A percentile compares a stretch with the other conserved stretches of the same genome.
These are phyloP conservation scores for Aphrophora alni DNA, from an alignment of 2,888 invertebrate species.

Conservation along the genomic window DNA sequence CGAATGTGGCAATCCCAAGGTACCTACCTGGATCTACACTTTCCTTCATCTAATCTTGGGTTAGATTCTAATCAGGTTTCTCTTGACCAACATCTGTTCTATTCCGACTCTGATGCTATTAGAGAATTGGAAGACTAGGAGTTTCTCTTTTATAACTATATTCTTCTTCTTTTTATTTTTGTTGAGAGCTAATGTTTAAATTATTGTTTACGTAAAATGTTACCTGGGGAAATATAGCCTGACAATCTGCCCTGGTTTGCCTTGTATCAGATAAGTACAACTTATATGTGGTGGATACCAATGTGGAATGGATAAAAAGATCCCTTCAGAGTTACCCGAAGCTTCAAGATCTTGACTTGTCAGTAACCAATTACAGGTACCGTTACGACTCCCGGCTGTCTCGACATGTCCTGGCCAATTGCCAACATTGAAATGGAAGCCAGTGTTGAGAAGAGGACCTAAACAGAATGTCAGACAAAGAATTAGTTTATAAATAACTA, in stretches of 20 bases:
- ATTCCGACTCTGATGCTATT: too few species aligned
- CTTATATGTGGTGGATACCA: slow-evolving; percentile 95
- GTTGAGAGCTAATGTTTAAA: background rate
- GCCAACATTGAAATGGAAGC: slow-evolving; percentile 94
- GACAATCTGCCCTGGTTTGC: slow-evolving; percentile 84
- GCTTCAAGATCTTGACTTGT: slow-evolving; percentile 80
- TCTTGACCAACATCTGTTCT: too few species aligned
- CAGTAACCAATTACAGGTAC: slow-evolving; percentile 87
- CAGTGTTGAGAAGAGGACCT: slow-evolving; percentile 88
- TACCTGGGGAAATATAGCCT: slow-evolving; percentile 89
- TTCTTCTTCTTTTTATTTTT: too few species aligned
- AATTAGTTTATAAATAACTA: too few species aligned
- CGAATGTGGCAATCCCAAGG: too few species aligned
- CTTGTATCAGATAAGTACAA: slow-evolving; percentile 89
- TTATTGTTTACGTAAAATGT: slow-evolving; percentile 45
- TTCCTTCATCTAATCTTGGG: too few species aligned
- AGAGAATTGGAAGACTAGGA: too few species aligned
- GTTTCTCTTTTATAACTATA: too few species aligned
- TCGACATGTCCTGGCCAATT: slow-evolving; percentile 94
- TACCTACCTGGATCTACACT: too few species aligned
- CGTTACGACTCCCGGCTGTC: slow-evolving; percentile 82
- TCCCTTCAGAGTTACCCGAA: slow-evolving; percentile 83
- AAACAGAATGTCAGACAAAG: slow-evolving; percentile 45
- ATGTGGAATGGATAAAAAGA: slow-evolving; percentile 89
- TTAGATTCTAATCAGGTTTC: too few species aligned